Conservation (phyloP, 2,888 invertebrate species). For the Steinernema hermaphroditum region DNA sequence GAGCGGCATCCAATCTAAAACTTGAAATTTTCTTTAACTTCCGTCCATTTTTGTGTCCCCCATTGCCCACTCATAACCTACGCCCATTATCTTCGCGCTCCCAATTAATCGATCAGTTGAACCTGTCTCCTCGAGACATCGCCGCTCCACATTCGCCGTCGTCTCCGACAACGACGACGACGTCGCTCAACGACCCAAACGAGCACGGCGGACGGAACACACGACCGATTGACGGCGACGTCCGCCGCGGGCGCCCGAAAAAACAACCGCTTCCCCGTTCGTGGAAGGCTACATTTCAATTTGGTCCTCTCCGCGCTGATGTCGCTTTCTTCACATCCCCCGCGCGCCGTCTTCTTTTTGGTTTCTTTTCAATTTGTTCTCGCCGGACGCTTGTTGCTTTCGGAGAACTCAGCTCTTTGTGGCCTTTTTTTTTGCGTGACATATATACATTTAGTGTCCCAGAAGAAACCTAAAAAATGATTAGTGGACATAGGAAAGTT, state of each 20-base stretch:
- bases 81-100: not conserved
- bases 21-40: not conserved
- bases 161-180: not conserved
- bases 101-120: conserved; percentile 13
- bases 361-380: not conserved
- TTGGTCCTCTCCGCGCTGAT: not conserved
- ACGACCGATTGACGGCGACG: conserved; percentile 1
- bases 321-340: not conserved
- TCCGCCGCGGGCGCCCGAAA: not conserved
- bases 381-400: no score
- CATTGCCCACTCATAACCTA: no score
- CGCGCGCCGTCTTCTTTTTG: not conserved
- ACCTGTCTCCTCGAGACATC: not conserved
- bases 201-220: not conserved
- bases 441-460: no score
- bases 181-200: not conserved
- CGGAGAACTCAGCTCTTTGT: no score
- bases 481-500: no score
- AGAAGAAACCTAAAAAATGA: no score
- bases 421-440: no score
- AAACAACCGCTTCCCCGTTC: conserved; percentile 13
- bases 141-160: not conserved
- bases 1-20: no score
- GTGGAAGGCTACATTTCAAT: conserved; percentile 15
- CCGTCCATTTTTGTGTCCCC: not conserved